Conservation (phyloP, 1,140 invertebrate genomes). For the Hormaphis cornu region DNA sequence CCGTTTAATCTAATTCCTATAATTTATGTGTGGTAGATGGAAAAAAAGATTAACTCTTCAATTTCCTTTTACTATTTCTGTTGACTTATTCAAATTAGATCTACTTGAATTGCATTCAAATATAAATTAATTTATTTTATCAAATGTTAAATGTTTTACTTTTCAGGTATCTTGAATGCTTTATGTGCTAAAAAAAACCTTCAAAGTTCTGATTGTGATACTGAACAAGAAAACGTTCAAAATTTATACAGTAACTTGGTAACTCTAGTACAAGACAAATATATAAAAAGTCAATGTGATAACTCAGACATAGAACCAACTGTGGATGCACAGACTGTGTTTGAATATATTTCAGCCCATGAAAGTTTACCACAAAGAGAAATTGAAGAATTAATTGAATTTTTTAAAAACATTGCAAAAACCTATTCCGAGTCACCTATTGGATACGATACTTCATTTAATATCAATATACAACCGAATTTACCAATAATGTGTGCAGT, state of each 20-base stretch:
- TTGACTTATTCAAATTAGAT: too few relatives aligned
- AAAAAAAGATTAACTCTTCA: too few relatives aligned
- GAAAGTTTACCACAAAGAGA: conserved; percentile 7
- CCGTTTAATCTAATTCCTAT: too few relatives aligned
- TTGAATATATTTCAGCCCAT: conserved; percentile 18
- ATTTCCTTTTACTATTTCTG: too few relatives aligned
- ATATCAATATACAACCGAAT: conserved; percentile 9
- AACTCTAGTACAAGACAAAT: conserved; percentile 14
- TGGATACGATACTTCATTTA: conserved; percentile 20
- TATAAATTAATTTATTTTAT: neutral
- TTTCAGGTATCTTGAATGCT: conserved; percentile 7
- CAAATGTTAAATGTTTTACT: neutral
- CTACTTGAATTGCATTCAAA: too few relatives aligned
- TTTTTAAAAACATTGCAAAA: conserved; percentile 22
- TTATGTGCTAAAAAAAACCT: conserved; percentile 14
- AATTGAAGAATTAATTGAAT: conserved; percentile 16
- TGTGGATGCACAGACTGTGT: conserved; percentile 4
- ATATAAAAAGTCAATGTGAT: conserved; percentile 14
- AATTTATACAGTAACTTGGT: neutral
- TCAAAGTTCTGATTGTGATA: neutral
- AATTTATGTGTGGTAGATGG: too few relatives aligned
- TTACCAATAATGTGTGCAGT: neutral
- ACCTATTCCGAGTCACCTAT: conserved; percentile 4
- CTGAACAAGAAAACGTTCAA: conserved; percentile 11
- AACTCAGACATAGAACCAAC: conserved; percentile 5